Percentiles rank a stretch among this genome's conserved stretches.
These are phyloP conservation scores for Fistularia commersonii DNA, from an alignment of 2,797 vertebrate genomes.

Conservation along the genomic window DNA sequence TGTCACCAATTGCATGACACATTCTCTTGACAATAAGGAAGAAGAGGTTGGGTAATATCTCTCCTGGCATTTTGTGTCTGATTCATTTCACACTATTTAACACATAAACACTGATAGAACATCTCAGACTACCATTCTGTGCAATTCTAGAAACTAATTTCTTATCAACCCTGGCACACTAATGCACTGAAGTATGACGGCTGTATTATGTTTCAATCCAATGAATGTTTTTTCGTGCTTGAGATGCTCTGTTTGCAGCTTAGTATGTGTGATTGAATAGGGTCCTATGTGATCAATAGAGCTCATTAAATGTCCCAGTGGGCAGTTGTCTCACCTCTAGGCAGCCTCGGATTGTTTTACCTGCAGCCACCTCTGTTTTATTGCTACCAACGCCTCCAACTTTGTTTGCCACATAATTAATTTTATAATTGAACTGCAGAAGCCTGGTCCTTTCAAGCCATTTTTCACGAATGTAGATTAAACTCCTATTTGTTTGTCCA, in stretches of 20 bases:
- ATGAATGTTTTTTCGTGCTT: constrained; percentile 27
- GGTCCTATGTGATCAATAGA: constrained; percentile 65
- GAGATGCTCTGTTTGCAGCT: constrained; percentile 48
- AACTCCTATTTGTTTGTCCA: constrained; percentile 18
- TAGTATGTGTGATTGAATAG: constrained; percentile 64
- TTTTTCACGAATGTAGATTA: constrained; percentile 13
- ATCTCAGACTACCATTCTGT: constrained; percentile 16
- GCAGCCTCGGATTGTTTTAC: constrained; percentile 55
- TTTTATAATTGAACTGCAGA: constrained; percentile 47
- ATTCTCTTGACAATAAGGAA: constrained; percentile 44
- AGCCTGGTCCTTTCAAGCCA: constrained; percentile 14
- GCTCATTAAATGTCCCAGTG: constrained; percentile 64
- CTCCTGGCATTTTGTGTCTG: constrained; percentile 30
- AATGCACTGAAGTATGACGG: constrained; percentile 32
- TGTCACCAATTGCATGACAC: constrained; percentile 38
- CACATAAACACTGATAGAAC: constrained; percentile 8
- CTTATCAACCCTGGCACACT: constrained; percentile 33
- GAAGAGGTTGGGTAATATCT: constrained; percentile 45
- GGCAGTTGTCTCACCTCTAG: constrained; percentile 41
- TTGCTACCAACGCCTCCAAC: constrained; percentile 42
- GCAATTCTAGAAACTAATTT: constrained; percentile 16
- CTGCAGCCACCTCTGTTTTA: constrained; percentile 31
- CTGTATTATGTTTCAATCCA: constrained; percentile 37
- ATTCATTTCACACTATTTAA: constrained; percentile 36
- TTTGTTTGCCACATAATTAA: constrained; percentile 46